A percentile compares a stretch with the other conserved stretches of the same genome.
These are phyloP conservation scores for Tinamus major DNA, from an alignment of 2,797 vertebrate genomes.

Conservation along the genomic window DNA sequence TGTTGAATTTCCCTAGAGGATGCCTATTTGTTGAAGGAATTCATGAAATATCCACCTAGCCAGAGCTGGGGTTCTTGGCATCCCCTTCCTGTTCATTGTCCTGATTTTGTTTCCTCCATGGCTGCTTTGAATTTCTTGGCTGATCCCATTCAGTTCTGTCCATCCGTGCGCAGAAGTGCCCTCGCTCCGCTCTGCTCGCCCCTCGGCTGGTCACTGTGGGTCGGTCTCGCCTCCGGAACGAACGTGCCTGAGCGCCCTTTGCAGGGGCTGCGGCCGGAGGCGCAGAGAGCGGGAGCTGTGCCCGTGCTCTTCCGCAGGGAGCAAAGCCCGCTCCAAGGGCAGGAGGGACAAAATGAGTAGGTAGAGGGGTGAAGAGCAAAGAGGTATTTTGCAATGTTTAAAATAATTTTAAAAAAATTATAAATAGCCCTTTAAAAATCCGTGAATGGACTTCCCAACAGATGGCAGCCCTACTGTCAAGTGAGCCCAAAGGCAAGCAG, in stretches of 20 bases:
- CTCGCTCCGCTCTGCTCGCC: background rate
- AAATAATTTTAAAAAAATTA: background rate
- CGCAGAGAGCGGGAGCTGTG: background rate
- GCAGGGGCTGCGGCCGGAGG: background rate
- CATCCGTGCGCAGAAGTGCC: background rate
- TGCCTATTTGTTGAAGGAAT: constrained; percentile 60
- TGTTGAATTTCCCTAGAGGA: constrained; percentile 64
- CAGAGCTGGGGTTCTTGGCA: constrained; percentile 1
- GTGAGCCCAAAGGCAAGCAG: constrained; percentile 38
- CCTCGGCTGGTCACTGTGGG: background rate
- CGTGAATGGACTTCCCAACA: constrained; percentile 51
- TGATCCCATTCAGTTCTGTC: background rate
- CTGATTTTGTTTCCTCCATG: constrained; percentile 32
- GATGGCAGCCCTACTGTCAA: constrained; percentile 36
- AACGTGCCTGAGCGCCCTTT: background rate
- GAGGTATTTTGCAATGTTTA: background rate
- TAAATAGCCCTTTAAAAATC: constrained; percentile 55
- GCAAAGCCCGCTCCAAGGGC: background rate
- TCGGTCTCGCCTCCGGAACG: background rate
- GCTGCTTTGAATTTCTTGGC: constrained; percentile 11
- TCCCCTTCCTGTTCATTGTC: background rate
- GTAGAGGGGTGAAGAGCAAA: constrained; percentile 11
- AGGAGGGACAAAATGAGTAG: background rate
- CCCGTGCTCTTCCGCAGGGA: background rate
- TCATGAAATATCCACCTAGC: constrained; percentile 61